Evolutionary conservation across 1,140 invertebrate species (phyloP), one percentile per base, ranked within the genome.

Genomic region (Dinoponera quadriceps): DNA sequence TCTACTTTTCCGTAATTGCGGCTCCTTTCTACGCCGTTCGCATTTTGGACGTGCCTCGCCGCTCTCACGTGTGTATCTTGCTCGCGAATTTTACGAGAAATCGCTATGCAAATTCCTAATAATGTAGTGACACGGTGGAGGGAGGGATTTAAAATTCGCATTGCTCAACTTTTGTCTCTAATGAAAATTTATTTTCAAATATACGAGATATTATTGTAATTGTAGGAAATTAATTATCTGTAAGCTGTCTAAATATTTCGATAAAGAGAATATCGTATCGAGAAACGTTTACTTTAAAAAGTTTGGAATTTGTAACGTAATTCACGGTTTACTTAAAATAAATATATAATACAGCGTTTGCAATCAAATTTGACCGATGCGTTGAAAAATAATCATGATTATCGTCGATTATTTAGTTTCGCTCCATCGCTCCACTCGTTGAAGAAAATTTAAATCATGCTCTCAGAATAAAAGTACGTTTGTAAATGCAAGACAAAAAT

Each of bases 1-100:
- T 78, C 66, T 22, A 69, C 9, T 57, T 59, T 69, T 69, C 55
- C 38, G n/a, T 80, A 80, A 80, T 57, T 25, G 33, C 51, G 14
- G 2, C 18, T 69, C 11, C n/a, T 59, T 55, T 57, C 22, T n/a
- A 25, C 25, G 22, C 33, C 1, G 18, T 69, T 57, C 25, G 33
- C 54, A n/a, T 69, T 78, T 78, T 22, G 16, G 11, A 7, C 16
- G 13, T 13, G 14, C 13, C 33, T 77, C 65, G 51, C 18, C 5
- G 14, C 7, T 80, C 16, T 22, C 29, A 22, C 1, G 20, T 25
- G 55, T 54, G 20, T 38, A 38, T 38, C 7, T 51, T 22, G 16
- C 49, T 33, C 27, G 13, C 7, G 18, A 78, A 27, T 78, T 78
- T 27, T 57, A 25, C 54, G 13, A 14, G 13, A 77, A 38, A 25